phyloP scores from a whole-genome alignment of 2,797 vertebrate species.

The Aselliscus stoliczkanus region DNA sequence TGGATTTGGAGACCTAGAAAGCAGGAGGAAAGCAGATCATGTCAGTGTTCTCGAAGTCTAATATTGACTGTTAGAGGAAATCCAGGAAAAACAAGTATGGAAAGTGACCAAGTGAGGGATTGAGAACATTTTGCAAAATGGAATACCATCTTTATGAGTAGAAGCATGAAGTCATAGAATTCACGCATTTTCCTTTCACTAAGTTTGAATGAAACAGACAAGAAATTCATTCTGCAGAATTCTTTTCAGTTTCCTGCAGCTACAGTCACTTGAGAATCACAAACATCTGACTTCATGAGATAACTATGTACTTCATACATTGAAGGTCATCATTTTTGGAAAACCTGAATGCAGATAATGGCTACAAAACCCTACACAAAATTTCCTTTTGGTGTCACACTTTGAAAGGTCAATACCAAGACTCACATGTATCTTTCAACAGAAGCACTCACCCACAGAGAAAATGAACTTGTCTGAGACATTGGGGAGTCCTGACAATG shows the following conservation, averaged over 20 bases:
- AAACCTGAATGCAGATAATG: not conserved
- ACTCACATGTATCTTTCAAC: fast-evolving
- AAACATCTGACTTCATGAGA: fast-evolving
- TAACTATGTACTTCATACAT: fast-evolving
- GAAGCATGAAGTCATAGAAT: not conserved
- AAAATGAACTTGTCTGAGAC: not conserved
- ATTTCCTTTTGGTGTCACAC: not conserved
- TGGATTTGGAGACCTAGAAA: not conserved
- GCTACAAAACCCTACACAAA: not conserved
- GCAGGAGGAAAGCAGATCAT: not conserved
- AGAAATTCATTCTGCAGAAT: no score
- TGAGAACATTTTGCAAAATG: not conserved
- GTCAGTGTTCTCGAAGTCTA: not conserved
- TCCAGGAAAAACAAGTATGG: not conserved
- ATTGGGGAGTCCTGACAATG: fast-evolving
- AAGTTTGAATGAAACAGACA: not conserved
- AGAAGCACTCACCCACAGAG: not conserved
- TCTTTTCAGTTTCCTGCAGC: not conserved
- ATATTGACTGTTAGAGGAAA: not conserved
- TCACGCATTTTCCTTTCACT: not conserved
- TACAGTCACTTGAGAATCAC: not conserved
- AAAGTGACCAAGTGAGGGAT: not conserved
- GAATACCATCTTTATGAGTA: not conserved
- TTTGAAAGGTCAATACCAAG: not conserved
- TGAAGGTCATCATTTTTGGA: not conserved